These are phyloP conservation scores for Sympetrum striolatum DNA, from an alignment of 2,888 invertebrate genomes.

Conservation along the genomic window DNA sequence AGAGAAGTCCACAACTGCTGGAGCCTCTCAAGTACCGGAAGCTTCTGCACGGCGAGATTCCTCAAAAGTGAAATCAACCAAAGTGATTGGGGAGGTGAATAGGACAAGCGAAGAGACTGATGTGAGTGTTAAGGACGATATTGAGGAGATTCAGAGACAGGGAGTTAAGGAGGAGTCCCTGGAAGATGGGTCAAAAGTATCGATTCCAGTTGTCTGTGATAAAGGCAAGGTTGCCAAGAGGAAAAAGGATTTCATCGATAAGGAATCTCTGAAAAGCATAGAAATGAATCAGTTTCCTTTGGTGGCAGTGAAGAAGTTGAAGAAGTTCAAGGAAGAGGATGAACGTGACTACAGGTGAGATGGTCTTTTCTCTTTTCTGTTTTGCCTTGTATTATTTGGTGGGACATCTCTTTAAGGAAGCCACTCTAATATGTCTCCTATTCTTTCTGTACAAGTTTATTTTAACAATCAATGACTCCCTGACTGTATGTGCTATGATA, in stretches of 20 bases:
- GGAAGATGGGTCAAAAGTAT: slow-evolving; percentile 6
- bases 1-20: slow-evolving; percentile 45
- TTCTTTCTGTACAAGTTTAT: too few relatives aligned
- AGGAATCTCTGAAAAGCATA: slow-evolving; percentile 22
- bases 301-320: slow-evolving; percentile 45
- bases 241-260: slow-evolving; percentile 17
- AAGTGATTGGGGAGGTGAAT: not conserved
- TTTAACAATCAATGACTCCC: too few relatives aligned
- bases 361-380: not conserved
- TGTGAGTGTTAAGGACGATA: not conserved
- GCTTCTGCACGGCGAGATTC: not conserved
- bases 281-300: slow-evolving; percentile 43
- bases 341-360: slow-evolving; percentile 19
- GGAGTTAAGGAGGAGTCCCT: slow-evolving; percentile 18
- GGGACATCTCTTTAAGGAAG: not conserved
- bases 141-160: not conserved
- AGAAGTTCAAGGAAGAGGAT: slow-evolving; percentile 43
- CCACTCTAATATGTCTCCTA: too few relatives aligned
- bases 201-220: slow-evolving; percentile 30
- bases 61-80: not conserved
- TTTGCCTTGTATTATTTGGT: not conserved
- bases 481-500: too few relatives aligned
- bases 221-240: slow-evolving; percentile 41
- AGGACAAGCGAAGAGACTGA: not conserved
- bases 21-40: not conserved